Percentiles rank a stretch among this genome's conserved stretches.
phyloP scores from a whole-genome alignment of 2,113 vertebrate species.

The Myotis yumanensis region DNA sequence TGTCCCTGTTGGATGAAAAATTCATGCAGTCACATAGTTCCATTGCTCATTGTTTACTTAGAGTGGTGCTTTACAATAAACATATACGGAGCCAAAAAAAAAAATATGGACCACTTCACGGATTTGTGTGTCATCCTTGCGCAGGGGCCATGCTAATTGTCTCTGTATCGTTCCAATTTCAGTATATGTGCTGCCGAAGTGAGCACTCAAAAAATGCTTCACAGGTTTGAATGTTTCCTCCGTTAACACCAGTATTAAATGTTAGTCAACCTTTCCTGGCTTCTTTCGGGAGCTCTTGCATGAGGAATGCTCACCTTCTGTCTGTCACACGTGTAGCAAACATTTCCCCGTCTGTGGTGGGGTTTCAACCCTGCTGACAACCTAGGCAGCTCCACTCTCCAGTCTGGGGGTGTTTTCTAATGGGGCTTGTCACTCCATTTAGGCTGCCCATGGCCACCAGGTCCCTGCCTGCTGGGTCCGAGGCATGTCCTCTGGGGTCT shows the following conservation, averaged over 20 bases:
- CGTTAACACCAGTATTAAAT: neutral
- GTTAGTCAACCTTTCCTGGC: neutral
- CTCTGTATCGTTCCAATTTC: no score
- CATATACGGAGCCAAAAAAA: neutral
- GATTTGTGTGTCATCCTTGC: no score
- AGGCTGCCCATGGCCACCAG: neutral
- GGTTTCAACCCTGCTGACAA: neutral
- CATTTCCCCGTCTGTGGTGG: neutral
- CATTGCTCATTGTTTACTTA: neutral
- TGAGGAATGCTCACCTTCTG: neutral
- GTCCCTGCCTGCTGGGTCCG: neutral
- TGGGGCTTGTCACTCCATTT: neutral
- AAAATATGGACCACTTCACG: no score
- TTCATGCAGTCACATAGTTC: fast-evolving
- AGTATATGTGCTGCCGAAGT: no score
- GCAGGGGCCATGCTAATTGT: no score
- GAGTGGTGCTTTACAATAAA: fast-evolving
- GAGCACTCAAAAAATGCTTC: no score
- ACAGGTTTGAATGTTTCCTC: no score
- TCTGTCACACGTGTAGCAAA: neutral
- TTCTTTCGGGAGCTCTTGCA: neutral
- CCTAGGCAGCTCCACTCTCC: neutral
- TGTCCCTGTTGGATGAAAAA: no score
- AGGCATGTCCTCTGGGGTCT: neutral
- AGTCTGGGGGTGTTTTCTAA: neutral